These are phyloP conservation scores for Acridotheres tristis DNA, from an alignment of 2,797 vertebrate genomes.

Conservation along the genomic window DNA sequence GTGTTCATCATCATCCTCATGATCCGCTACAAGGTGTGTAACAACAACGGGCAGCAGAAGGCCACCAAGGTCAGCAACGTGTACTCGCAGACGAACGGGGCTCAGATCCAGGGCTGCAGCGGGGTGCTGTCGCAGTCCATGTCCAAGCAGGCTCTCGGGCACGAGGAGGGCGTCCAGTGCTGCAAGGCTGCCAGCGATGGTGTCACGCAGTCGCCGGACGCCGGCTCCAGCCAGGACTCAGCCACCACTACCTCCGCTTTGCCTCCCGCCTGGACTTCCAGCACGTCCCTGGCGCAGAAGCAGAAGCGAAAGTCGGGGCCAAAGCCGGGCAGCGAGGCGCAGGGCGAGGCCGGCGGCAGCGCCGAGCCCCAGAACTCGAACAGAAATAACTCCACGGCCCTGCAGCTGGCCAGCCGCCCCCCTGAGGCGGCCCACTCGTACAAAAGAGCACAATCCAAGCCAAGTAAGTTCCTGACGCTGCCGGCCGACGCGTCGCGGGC, in stretches of 20 bases:
- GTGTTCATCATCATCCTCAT: constrained; percentile 99
- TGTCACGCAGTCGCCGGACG: constrained; percentile 78
- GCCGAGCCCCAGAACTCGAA: constrained; percentile 93
- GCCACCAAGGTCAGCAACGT: constrained; percentile 89
- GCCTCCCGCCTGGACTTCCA: constrained; percentile 87
- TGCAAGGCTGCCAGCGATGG: constrained; percentile 80
- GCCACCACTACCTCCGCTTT: constrained; percentile 85
- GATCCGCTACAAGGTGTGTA: constrained; percentile 98
- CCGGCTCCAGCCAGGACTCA: constrained; percentile 83
- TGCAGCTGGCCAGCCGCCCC: constrained; percentile 79
- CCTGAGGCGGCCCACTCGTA: constrained; percentile 78
- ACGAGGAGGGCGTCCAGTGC: constrained; percentile 83
- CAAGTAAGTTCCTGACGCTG: constrained; percentile 92
- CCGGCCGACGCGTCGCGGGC: constrained; percentile 81
- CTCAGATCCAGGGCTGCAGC: constrained; percentile 86
- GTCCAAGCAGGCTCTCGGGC: constrained; percentile 89
- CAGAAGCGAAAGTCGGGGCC: constrained; percentile 87
- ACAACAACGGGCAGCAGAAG: constrained; percentile 86
- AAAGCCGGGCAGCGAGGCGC: constrained; percentile 76
- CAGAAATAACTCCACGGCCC: constrained; percentile 94
- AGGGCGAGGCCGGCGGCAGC: constrained; percentile 77
- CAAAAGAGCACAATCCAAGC: constrained; percentile 86
- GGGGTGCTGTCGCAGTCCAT: constrained; percentile 81
- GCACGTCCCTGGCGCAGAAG: constrained; percentile 82
- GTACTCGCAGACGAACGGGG: constrained; percentile 96